Percentiles rank a stretch among this genome's conserved stretches.
These are phyloP conservation scores for Drosophila jambulina DNA, from an alignment of 1,140 invertebrate species.

Conservation along the genomic window DNA sequence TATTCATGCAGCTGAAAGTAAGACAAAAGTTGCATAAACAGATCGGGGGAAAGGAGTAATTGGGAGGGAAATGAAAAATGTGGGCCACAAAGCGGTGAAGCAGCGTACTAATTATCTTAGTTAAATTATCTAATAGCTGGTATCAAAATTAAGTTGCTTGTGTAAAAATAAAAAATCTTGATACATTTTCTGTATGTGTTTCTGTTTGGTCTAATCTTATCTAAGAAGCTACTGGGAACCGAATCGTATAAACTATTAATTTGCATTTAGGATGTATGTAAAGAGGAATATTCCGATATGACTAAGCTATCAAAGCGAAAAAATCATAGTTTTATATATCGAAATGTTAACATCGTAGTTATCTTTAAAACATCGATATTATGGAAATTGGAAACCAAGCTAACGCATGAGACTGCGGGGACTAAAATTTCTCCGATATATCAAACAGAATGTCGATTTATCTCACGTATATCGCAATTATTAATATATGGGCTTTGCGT, in stretches of 20 bases:
- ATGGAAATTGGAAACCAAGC: no score
- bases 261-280: constrained; percentile 1
- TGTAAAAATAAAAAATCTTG: constrained; percentile 52
- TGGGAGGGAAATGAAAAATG: constrained; percentile 9
- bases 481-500: no score
- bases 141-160: constrained; percentile 41
- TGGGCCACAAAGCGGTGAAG: constrained; percentile 8
- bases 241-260: constrained; percentile 13
- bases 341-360: background rate
- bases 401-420: no score
- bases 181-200: constrained; percentile 20
- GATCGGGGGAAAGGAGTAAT: constrained; percentile 49
- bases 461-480: no score
- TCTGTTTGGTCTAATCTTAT: constrained; percentile 16
- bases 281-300: background rate
- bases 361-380: background rate
- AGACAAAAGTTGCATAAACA: constrained; percentile 68
- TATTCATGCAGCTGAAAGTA: constrained; percentile 85
- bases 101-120: constrained; percentile 22
- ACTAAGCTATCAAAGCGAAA: background rate
- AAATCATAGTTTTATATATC: background rate
- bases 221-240: constrained; percentile 51
- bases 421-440: background rate
- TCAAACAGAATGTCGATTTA: background rate
- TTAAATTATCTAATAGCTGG: constrained; percentile 25